Percentiles rank a stretch among this genome's conserved stretches.
phyloP scores from a whole-genome alignment of 2,797 vertebrate species.

The Carduelis carduelis region DNA sequence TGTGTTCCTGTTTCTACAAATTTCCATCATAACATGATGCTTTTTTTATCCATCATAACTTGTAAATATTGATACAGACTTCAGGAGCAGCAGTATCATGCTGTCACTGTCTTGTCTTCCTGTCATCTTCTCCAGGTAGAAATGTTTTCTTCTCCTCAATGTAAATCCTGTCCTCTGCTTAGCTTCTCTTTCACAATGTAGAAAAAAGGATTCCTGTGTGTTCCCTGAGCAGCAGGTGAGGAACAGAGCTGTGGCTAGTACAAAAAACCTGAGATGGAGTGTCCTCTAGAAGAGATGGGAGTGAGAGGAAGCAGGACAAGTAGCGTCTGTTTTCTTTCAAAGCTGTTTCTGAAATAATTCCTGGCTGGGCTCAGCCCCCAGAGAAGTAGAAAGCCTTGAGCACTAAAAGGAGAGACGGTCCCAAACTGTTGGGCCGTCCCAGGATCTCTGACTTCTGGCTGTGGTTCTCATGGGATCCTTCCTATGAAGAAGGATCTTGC shows the following conservation, averaged over 20 bases:
- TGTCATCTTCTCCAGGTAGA: neutral
- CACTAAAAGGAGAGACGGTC: neutral
- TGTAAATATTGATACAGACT: neutral
- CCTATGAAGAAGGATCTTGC: neutral
- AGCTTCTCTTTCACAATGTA: neutral
- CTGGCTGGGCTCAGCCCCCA: neutral
- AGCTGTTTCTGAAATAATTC: neutral
- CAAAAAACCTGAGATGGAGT: neutral
- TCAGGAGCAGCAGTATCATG: neutral
- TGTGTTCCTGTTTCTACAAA: neutral
- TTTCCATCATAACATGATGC: neutral
- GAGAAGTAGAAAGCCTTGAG: neutral
- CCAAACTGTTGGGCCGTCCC: neutral
- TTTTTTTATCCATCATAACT: neutral
- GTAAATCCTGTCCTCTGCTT: neutral
- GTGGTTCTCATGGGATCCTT: neutral
- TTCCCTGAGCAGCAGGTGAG: neutral
- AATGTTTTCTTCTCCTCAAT: neutral
- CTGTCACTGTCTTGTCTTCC: neutral
- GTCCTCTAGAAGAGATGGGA: neutral
- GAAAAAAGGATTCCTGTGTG: neutral
- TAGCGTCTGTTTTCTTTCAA: neutral
- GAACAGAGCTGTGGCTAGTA: neutral
- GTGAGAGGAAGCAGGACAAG: neutral
- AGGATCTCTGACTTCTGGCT: neutral